Evolutionary conservation across 1,140 invertebrate genomes (phyloP).

Genomic region (Pseudomyrmex cubaensis): DNA sequence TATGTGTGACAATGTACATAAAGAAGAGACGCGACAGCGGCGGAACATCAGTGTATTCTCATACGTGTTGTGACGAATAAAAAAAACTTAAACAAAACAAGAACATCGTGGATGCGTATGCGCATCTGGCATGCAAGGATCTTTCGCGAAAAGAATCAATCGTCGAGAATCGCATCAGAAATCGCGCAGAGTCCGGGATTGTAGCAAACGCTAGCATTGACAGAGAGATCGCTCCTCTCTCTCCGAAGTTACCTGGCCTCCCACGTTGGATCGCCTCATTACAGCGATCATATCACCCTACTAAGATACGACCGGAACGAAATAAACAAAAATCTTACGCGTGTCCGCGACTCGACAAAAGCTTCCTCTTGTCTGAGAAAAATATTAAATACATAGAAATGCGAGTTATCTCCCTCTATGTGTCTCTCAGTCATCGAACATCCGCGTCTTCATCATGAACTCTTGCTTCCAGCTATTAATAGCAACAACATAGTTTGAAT

Average conservation of each 20-base stretch:
- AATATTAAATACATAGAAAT: too few species aligned
- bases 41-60: conserved; percentile 9
- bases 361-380: neutral
- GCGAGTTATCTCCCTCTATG: conserved; percentile 27
- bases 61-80: neutral
- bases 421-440: neutral
- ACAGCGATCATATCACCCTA: conserved; percentile 66
- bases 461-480: too few species aligned
- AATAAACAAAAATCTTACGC: neutral
- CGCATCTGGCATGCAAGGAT: conserved; percentile 18
- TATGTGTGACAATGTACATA: neutral
- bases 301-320: neutral
- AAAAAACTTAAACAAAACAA: neutral
- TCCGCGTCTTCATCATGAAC: neutral
- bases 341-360: neutral
- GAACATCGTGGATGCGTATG: conserved; percentile 6
- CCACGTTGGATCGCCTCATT: conserved; percentile 80
- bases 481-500: too few species aligned
- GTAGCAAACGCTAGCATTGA: conserved; percentile 80
- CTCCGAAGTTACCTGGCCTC: conserved; percentile 83
- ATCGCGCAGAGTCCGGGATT: conserved; percentile 30
- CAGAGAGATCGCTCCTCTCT: conserved; percentile 83
- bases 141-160: conserved; percentile 27
- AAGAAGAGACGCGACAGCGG: neutral
- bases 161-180: conserved; percentile 22